These are phyloP conservation scores for Tipula helvola DNA, from an alignment of 2,888 invertebrate genomes.

Conservation along the genomic window DNA sequence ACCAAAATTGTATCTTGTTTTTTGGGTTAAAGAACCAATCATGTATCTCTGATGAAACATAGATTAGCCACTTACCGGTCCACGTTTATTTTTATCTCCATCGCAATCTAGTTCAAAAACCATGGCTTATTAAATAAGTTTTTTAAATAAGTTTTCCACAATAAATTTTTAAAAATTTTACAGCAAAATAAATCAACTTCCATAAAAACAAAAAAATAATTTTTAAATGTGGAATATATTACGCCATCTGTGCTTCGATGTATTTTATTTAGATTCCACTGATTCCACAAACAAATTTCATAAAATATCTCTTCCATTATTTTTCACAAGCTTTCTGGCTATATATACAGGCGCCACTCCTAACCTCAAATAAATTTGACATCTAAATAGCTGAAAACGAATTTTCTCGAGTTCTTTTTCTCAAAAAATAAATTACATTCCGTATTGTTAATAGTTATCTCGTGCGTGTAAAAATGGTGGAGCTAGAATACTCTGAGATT, in stretches of 20 bases:
- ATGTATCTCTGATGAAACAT: too few species aligned
- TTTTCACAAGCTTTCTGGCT: not conserved
- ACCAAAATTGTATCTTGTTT: too few species aligned
- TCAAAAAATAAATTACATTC: not conserved
- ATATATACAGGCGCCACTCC: not conserved
- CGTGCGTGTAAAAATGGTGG: conserved; percentile 45
- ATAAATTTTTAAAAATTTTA: not conserved
- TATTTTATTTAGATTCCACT: not conserved
- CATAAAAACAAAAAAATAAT: not conserved
- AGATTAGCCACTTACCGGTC: too few species aligned
- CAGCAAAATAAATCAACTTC: not conserved
- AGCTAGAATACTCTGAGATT: conserved; percentile 78
- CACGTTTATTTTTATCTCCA: too few species aligned
- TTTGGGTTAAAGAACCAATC: too few species aligned
- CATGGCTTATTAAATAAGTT: too few species aligned
- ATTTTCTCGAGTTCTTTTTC: not conserved
- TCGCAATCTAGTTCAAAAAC: too few species aligned
- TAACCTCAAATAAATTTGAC: not conserved
- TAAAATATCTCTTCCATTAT: not conserved
- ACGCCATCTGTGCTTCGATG: not conserved
- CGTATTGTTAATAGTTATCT: not conserved
- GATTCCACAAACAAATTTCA: too few species aligned
- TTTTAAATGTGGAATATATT: not conserved
- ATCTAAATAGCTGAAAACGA: not conserved
- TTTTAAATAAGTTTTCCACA: too few species aligned